Evolutionary conservation across 2,797 vertebrate genomes (phyloP).

Genomic region (Acanthurus tractus): DNA sequence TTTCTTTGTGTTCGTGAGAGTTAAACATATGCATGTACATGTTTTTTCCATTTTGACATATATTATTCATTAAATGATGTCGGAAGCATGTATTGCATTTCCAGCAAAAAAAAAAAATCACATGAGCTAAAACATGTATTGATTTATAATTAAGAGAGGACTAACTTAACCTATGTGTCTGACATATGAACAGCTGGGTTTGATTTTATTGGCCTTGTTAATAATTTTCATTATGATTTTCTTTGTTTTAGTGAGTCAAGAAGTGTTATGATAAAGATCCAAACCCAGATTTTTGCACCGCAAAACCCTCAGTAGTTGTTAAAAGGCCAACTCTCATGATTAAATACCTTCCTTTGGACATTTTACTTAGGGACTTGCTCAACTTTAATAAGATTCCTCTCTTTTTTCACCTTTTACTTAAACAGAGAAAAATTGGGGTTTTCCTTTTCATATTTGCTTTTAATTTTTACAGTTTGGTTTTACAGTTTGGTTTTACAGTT

Average conservation of each 20-base stretch:
- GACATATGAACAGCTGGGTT: not conserved
- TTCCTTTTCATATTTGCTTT: not conserved
- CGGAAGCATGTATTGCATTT: constrained; percentile 10
- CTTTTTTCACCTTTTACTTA: constrained; percentile 1
- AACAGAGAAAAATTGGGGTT: not conserved
- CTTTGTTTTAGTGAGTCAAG: constrained; percentile 23
- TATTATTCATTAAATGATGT: not conserved
- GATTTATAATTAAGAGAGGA: not conserved
- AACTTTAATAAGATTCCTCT: constrained; percentile 11
- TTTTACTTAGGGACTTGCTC: constrained; percentile 13
- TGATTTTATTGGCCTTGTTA: constrained; percentile 17
- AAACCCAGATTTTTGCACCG: not conserved
- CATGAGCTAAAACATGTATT: not conserved
- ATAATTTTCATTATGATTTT: constrained; percentile 18
- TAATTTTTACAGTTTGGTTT: constrained; percentile 43
- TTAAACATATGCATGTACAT: not conserved
- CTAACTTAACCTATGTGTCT: not conserved
- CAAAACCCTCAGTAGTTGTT: constrained; percentile 33
- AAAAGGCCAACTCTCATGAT: constrained; percentile 42
- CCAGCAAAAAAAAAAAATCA: not conserved
- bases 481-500: constrained; percentile 36
- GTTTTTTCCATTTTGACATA: not conserved
- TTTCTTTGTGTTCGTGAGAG: not conserved
- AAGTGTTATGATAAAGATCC: constrained; percentile 19
- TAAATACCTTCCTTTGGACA: constrained; percentile 18